phyloP scores from a whole-genome alignment of 2,797 vertebrate species.

The Microctenopoma steveboyesi region DNA sequence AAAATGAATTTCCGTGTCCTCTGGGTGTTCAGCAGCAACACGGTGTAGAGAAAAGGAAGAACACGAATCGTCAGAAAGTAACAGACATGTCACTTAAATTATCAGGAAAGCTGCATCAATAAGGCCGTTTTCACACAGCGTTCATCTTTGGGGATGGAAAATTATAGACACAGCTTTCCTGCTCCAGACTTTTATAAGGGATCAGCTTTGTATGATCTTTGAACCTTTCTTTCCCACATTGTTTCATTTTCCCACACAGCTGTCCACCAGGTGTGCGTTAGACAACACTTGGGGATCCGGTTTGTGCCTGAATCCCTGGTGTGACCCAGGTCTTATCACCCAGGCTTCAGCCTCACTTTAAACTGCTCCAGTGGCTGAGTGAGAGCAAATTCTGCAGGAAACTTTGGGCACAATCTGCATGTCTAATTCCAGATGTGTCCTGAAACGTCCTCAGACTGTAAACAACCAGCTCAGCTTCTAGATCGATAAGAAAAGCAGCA shows the following conservation, averaged over 20 bases:
- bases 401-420: slow-evolving; percentile 6
- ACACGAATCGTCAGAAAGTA: slow-evolving; percentile 1
- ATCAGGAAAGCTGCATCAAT: neutral
- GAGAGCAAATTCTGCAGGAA: slow-evolving; percentile 8
- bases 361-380: neutral
- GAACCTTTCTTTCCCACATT: too few relatives aligned
- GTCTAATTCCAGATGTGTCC: neutral
- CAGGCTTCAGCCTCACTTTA: neutral
- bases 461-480: neutral
- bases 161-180: too few relatives aligned
- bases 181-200: too few relatives aligned
- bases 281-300: neutral
- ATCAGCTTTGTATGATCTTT: too few relatives aligned
- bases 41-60: slow-evolving; percentile 18
- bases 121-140: neutral
- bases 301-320: neutral
- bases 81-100: neutral
- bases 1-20: slow-evolving; percentile 25
- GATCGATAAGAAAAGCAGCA: neutral
- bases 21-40: slow-evolving; percentile 21
- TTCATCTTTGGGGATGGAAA: too few relatives aligned
- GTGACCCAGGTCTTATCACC: neutral
- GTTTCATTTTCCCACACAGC: too few relatives aligned
- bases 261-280: neutral
- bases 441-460: neutral